Evolutionary conservation across 2,888 invertebrate genomes (phyloP), one percentile per base, ranked within the genome.

Genomic region (Acrocyrtus sp.): DNA sequence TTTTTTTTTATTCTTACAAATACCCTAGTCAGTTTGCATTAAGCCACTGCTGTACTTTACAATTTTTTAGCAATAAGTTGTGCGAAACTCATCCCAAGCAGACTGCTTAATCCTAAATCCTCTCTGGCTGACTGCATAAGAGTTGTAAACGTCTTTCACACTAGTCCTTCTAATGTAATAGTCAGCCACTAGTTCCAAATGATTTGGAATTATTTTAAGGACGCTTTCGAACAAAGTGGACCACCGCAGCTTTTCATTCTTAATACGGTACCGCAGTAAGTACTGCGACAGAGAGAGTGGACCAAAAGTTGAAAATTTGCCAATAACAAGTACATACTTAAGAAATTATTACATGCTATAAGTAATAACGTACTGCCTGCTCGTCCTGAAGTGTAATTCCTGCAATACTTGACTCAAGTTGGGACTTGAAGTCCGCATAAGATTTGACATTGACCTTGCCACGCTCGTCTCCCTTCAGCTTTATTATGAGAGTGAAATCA

Each of bases 1-100:
- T 39, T 39, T 39, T 12, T n/a, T n/a, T n/a, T n/a, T n/a, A n/a
- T n/a, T n/a, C n/a, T n/a, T n/a, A n/a, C n/a, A n/a, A n/a, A n/a
- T n/a, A n/a, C n/a, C n/a, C n/a, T n/a, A n/a, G n/a, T n/a, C n/a
- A n/a, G n/a, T n/a, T n/a, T n/a, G n/a, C n/a, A n/a, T n/a, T n/a
- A n/a, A n/a, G n/a, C n/a, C n/a, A n/a, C n/a, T n/a, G n/a, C n/a
- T n/a, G n/a, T n/a, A n/a, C n/a, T n/a, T n/a, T n/a, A n/a, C n/a
- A n/a, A n/a, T n/a, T n/a, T n/a, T n/a, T 65, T 15, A 72, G n/a
- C 72, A 74, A 48, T 63, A 74, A 6, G 51, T 61, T 0, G 8
- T 26, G n/a, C 74, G 63, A 48, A 63, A 74, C 5, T 51, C 48
- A n/a, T 68, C 60, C 74, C 62, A 74, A 27, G 41, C 29, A 4